Base-by-base conservation (phyloP, 2,797 vertebrate genomes). In the Pangasius macronema region DNA sequence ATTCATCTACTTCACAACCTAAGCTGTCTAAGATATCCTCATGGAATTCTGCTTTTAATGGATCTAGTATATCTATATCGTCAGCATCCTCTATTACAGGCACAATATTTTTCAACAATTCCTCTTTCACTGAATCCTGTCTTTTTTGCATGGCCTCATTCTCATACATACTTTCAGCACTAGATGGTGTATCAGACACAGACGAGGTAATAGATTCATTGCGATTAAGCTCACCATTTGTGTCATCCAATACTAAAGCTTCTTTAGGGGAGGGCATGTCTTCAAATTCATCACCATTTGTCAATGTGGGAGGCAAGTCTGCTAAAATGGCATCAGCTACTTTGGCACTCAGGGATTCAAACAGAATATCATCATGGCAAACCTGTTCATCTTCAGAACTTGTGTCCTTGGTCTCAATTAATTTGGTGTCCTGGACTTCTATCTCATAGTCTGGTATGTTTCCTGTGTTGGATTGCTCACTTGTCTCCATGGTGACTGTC, bases 401-500 rank as follows among this genome's bases (percentile, higher is more conserved):
- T 46, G 85, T 88, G 83, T 90, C 89, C 72, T 90, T 90, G 80
- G 89, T 90, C 82, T 93, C 93, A 90, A 91, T 91, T 91, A 92
- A 93, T 92, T 93, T 92, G 86, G 89, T 90, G 88, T 92, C 90
- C 87, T 89, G 75, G 53, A 91, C 91, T 88, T 94, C 93, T 92
- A 90, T 93, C 93, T 95, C 93, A 91, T 90, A 91, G 87, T 94
- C 93, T 86, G 88, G 87, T 87, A 88, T 82, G 61, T 89, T 93
- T 76, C 86, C 92, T 83, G 84, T 89, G 88, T 90, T 89, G 90
- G 92, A 93, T 94, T 94, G 94, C 93, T 95, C 94, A 87, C 90
- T 90, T 79, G 95, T 96, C 94, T 96, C 96, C 95, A 97, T 96
- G 93, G 95, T 92, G 93, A 96, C 91, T 24, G 92, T 87, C 84